These are phyloP conservation scores for Sphaerodactylus townsendi DNA, from an alignment of 2,113 vertebrate species.

Conservation along the genomic window DNA sequence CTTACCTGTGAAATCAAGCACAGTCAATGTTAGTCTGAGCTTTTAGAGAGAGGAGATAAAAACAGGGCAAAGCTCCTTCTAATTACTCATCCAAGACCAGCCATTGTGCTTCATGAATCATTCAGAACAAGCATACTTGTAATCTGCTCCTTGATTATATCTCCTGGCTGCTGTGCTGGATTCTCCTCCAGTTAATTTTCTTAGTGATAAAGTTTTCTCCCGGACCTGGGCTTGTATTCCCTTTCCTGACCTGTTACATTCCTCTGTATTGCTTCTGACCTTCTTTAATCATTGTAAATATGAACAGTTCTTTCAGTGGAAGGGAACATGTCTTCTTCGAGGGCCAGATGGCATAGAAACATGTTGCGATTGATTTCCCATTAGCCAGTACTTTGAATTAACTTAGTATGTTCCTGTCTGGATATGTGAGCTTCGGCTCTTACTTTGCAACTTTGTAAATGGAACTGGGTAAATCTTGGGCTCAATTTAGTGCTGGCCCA, in stretches of 20 bases:
- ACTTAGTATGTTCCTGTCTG: constrained; percentile 54
- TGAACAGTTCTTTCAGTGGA: constrained; percentile 34
- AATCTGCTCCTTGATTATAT: constrained; percentile 56
- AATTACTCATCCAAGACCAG: constrained; percentile 42
- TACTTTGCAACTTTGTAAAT: too few species aligned
- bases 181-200: constrained; percentile 46
- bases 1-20: constrained; percentile 32
- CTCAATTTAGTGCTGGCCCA: constrained; percentile 50
- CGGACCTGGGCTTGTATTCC: constrained; percentile 22
- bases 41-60: constrained; percentile 22
- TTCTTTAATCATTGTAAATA: constrained; percentile 45
- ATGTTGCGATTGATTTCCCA: constrained; percentile 48
- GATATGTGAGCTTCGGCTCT: constrained; percentile 43
- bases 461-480: too few species aligned
- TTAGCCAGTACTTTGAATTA: constrained; percentile 37
- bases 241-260: constrained; percentile 18
- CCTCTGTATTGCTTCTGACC: constrained; percentile 20
- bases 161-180: constrained; percentile 45
- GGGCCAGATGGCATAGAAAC: constrained; percentile 30
- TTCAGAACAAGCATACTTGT: constrained; percentile 54
- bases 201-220: constrained; percentile 11
- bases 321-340: constrained; percentile 34
- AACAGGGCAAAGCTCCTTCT: constrained; percentile 45
- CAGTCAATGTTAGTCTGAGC: constrained; percentile 8
- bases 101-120: constrained; percentile 62